phyloP scores from a whole-genome alignment of 2,113 vertebrate genomes.

The Acrocephalus kingi region DNA sequence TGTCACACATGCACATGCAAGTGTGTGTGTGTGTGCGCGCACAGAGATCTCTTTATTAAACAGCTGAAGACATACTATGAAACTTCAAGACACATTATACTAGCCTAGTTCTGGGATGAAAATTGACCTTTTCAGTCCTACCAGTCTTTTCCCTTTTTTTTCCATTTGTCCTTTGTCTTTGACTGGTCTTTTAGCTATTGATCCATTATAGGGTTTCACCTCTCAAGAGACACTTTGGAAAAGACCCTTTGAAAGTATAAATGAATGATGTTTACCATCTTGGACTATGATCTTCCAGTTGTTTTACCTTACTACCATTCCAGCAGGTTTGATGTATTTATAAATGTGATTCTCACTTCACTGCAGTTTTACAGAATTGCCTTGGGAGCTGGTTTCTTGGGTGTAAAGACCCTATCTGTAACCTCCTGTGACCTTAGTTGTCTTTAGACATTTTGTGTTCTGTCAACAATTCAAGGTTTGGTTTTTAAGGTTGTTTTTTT shows the following conservation, averaged over 20 bases:
- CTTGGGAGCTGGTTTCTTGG: background rate
- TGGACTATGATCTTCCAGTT: background rate
- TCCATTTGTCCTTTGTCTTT: background rate
- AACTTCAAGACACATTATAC: background rate
- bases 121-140: conserved; percentile 21
- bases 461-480: background rate
- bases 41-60: background rate
- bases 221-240: background rate
- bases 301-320: background rate
- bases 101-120: background rate
- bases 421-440: background rate
- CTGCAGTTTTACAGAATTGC: background rate
- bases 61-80: background rate
- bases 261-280: background rate
- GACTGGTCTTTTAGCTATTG: conserved; percentile 1
- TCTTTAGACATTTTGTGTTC: background rate
- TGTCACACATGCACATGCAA: rapidly evolving
- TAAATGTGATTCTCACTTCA: background rate
- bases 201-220: background rate
- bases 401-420: background rate
- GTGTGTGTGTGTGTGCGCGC: background rate
- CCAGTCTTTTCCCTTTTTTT: background rate
- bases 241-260: background rate
- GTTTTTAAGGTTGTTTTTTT: background rate
- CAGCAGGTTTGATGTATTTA: background rate